phyloP scores from a whole-genome alignment of 2,888 invertebrate genomes.

The Morpho achilles region DNA sequence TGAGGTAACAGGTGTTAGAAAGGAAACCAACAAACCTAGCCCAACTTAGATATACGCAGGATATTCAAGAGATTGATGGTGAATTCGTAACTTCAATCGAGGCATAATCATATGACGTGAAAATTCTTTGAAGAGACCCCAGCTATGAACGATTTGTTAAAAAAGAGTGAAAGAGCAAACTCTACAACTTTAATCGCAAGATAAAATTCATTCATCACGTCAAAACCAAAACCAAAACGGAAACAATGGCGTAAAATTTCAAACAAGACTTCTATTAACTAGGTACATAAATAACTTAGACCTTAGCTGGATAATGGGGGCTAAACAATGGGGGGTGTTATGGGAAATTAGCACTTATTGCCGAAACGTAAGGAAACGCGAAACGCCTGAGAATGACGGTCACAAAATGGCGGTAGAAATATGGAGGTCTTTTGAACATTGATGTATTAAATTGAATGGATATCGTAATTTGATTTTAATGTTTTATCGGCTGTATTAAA shows the following conservation, averaged over 20 bases:
- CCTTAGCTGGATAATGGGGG: conserved; percentile 27
- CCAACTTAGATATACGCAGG: too few species aligned
- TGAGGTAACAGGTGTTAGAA: too few species aligned
- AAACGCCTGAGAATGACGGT: conserved; percentile 32
- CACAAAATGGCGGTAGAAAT: conserved; percentile 32
- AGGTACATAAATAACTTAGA: conserved; percentile 30
- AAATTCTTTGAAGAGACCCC: too few species aligned
- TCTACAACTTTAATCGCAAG: not conserved
- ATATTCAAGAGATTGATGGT: too few species aligned
- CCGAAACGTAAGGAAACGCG: conserved; percentile 23
- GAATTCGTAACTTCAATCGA: too few species aligned
- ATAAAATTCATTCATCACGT: conserved; percentile 29
- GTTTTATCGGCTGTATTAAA: not conserved
- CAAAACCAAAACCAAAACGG: conserved; percentile 28
- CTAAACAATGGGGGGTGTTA: conserved; percentile 28
- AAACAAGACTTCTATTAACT: conserved; percentile 30
- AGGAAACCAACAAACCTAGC: too few species aligned
- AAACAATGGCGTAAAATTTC: conserved; percentile 31
- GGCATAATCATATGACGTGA: too few species aligned
- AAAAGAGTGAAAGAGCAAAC: not conserved
- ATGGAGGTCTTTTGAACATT: conserved; percentile 24
- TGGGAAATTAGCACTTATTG: conserved; percentile 28
- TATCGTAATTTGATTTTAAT: conserved; percentile 6
- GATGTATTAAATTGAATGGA: conserved; percentile 16
- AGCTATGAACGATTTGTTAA: too few species aligned